A percentile compares a stretch with the other conserved stretches of the same genome.
Evolutionary conservation across 1,140 invertebrate genomes (phyloP).

Genomic region (Chelonus insularis): DNA sequence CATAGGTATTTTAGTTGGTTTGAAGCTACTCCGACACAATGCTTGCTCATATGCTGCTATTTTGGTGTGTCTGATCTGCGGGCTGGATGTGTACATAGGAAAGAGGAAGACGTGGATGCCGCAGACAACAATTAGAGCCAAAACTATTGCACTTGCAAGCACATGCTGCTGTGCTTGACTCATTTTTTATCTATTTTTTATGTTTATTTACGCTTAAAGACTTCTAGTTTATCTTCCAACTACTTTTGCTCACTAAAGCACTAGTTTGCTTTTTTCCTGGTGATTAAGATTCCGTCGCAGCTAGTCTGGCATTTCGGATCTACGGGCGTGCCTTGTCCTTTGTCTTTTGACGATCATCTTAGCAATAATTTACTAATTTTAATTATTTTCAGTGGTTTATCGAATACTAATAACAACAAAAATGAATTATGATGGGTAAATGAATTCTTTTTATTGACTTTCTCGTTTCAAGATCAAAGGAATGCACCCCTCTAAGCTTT

Average conservation of each 20-base stretch:
- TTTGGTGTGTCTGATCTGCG: slow-evolving; percentile 47
- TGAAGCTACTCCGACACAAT: slow-evolving; percentile 60
- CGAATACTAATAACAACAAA: too few relatives aligned
- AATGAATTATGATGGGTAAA: too few relatives aligned
- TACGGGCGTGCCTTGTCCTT: slow-evolving; percentile 53
- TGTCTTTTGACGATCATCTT: slow-evolving; percentile 51
- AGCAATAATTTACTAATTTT: too few relatives aligned
- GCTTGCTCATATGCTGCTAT: slow-evolving; percentile 61
- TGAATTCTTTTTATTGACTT: too few relatives aligned
- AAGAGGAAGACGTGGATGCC: slow-evolving; percentile 67
- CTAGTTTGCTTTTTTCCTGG: not conserved
- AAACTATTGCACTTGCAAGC: slow-evolving; percentile 64
- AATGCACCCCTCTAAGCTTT: too few relatives aligned
- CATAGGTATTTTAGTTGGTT: slow-evolving; percentile 45
- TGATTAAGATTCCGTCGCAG: too few relatives aligned
- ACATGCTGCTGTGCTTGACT: slow-evolving; percentile 62
- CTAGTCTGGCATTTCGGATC: slow-evolving; percentile 55
- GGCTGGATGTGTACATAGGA: slow-evolving; percentile 62
- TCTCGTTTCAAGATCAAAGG: too few relatives aligned
- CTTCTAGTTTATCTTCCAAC: too few relatives aligned
- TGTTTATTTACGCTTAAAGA: too few relatives aligned
- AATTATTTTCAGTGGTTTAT: too few relatives aligned
- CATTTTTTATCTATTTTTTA: slow-evolving; percentile 40
- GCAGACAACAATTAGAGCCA: slow-evolving; percentile 64
- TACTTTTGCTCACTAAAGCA: too few relatives aligned